phyloP scores from a whole-genome alignment of 1,140 invertebrate genomes.

The Acromyrmex echinatior region DNA sequence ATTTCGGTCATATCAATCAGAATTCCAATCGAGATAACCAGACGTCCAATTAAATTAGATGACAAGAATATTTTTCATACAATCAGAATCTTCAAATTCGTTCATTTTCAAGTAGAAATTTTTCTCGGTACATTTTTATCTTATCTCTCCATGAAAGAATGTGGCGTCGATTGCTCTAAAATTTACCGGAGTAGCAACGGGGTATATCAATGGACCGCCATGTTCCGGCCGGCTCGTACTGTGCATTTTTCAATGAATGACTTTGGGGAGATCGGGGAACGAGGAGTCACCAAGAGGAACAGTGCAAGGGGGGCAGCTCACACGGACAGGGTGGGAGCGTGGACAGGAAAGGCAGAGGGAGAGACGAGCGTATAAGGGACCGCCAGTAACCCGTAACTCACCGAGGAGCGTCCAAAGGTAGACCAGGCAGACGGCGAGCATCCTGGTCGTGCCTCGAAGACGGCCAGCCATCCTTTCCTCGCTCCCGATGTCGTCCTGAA shows the following conservation, averaged over 20 bases:
- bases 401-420: conserved; percentile 82
- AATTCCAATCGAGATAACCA: too few relatives aligned
- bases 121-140: neutral
- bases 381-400: conserved; percentile 75
- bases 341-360: conserved; percentile 57
- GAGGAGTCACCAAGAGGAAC: neutral
- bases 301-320: conserved; percentile 27
- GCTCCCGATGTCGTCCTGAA: conserved; percentile 70
- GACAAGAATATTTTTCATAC: too few relatives aligned
- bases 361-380: conserved; percentile 26
- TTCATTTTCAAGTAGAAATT: too few relatives aligned
- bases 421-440: conserved; percentile 83
- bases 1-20: too few relatives aligned
- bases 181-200: neutral
- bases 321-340: conserved; percentile 27
- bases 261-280: conserved; percentile 14
- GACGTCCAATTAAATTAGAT: too few relatives aligned
- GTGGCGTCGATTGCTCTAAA: neutral
- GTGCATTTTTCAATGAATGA: conserved; percentile 60
- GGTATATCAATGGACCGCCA: conserved; percentile 16
- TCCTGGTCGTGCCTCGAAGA: conserved; percentile 81
- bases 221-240: conserved; percentile 34
- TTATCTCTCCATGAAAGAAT: neutral
- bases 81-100: too few relatives aligned
- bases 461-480: conserved; percentile 66